Evolutionary conservation across 2,888 invertebrate genomes (phyloP).

Genomic region (Ectemnius cavifrons): DNA sequence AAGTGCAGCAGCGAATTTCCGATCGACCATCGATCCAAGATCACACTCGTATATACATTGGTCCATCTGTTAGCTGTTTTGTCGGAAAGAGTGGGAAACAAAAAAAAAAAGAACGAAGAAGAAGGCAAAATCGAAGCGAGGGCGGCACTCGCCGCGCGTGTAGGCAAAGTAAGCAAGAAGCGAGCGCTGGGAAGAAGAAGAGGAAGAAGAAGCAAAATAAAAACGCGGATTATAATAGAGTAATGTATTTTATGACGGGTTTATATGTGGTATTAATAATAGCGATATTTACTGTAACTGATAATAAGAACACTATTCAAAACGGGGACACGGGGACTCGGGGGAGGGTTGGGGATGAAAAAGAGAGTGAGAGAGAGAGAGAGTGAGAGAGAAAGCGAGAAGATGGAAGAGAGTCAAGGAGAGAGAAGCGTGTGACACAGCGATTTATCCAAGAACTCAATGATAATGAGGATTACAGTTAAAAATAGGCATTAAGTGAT

Average conservation of each 20-base stretch:
- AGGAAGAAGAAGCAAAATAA: slow-evolving; percentile 14
- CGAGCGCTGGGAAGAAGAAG: slow-evolving; percentile 16
- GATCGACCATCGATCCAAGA: too few relatives aligned
- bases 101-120: too few relatives aligned
- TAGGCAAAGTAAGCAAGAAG: too few relatives aligned
- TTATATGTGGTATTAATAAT: slow-evolving; percentile 72
- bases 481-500: slow-evolving; percentile 41
- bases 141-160: too few relatives aligned
- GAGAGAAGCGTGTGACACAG: too few relatives aligned
- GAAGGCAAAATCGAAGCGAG: too few relatives aligned
- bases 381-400: too few relatives aligned
- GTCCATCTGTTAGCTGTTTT: too few relatives aligned
- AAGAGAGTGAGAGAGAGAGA: too few relatives aligned
- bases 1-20: too few relatives aligned
- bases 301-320: slow-evolving; percentile 58
- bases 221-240: slow-evolving; percentile 68
- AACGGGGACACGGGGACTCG: slow-evolving; percentile 17
- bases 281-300: slow-evolving; percentile 67
- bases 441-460: slow-evolving; percentile 5
- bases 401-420: not conserved
- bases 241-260: slow-evolving; percentile 77
- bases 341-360: not conserved
- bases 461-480: slow-evolving; percentile 49
- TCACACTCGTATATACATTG: too few relatives aligned
- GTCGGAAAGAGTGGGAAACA: too few relatives aligned